Evolutionary conservation across 2,113 vertebrate species (phyloP).

Genomic region (Python bivittatus): DNA sequence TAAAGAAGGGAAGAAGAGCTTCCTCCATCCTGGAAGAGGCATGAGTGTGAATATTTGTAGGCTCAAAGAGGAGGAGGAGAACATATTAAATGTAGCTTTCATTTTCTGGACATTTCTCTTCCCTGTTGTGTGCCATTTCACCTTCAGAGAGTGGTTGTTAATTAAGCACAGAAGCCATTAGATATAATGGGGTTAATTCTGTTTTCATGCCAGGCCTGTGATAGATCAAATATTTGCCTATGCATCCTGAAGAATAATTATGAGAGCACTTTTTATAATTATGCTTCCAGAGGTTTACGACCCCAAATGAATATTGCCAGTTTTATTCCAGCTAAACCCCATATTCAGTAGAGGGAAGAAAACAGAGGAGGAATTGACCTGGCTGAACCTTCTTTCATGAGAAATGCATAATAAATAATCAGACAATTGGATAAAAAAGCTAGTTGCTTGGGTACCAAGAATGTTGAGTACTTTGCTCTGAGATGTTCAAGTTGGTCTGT

Average conservation of each 20-base stretch:
- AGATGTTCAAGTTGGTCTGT: not conserved
- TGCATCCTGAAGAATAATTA: not conserved
- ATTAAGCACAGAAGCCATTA: not conserved
- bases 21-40: not conserved
- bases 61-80: not conserved
- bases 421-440: not conserved
- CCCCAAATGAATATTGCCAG: not conserved
- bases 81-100: not conserved
- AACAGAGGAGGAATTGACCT: not conserved
- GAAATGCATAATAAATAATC: not conserved
- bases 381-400: not conserved
- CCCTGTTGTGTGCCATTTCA: not conserved
- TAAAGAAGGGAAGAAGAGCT: not conserved
- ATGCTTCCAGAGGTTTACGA: not conserved
- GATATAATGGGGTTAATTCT: not conserved
- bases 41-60: not conserved
- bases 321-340: not conserved
- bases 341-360: not conserved
- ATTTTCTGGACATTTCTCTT: slow-evolving; percentile 17
- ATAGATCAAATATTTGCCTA: not conserved
- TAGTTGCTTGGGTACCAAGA: not conserved
- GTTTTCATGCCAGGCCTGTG: not conserved
- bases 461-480: no score
- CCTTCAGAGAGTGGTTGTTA: not conserved
- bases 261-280: not conserved